A percentile compares a stretch with the other conserved stretches of the same genome.
These are phyloP conservation scores for Orientallactaga bullata DNA, from an alignment of 2,113 vertebrate genomes.

Conservation along the genomic window DNA sequence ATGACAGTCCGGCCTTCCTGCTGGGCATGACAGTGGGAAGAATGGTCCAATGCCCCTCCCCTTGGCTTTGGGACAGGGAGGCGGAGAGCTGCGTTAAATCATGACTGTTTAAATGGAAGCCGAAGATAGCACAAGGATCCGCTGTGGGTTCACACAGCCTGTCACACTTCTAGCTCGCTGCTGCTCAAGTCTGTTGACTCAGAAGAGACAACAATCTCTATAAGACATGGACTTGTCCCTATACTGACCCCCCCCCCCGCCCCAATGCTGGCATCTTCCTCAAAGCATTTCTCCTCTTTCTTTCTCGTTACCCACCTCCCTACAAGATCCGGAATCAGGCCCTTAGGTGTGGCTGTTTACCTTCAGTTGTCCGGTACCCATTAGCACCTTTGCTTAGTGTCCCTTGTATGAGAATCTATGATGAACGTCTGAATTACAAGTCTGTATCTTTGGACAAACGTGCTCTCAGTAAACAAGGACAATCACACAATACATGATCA, in stretches of 20 bases:
- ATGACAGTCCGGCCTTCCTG: not conserved
- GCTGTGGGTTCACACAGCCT: not conserved
- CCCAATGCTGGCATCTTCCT: not conserved
- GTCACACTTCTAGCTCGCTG: fast-evolving
- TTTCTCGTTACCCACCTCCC: not conserved
- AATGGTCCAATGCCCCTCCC: not conserved
- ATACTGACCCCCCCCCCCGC: not conserved
- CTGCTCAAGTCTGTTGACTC: not conserved
- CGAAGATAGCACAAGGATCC: not conserved
- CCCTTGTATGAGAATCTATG: conserved; percentile 21
- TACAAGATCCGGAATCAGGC: not conserved
- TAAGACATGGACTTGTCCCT: not conserved
- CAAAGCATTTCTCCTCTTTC: not conserved
- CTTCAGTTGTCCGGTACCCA: not conserved
- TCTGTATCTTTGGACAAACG: conserved; percentile 68
- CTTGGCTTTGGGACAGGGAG: not conserved
- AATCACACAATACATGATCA: conserved; percentile 49
- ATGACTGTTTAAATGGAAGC: not conserved
- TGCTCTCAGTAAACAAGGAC: conserved; percentile 59
- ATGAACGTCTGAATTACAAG: conserved; percentile 59
- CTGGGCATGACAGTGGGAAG: not conserved
- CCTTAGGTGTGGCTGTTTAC: not conserved
- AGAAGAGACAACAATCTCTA: not conserved
- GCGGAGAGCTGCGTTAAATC: not conserved
- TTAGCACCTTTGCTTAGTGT: not conserved